Conservation (phyloP, 2,797 vertebrate species). For the Diceros bicornis region DNA sequence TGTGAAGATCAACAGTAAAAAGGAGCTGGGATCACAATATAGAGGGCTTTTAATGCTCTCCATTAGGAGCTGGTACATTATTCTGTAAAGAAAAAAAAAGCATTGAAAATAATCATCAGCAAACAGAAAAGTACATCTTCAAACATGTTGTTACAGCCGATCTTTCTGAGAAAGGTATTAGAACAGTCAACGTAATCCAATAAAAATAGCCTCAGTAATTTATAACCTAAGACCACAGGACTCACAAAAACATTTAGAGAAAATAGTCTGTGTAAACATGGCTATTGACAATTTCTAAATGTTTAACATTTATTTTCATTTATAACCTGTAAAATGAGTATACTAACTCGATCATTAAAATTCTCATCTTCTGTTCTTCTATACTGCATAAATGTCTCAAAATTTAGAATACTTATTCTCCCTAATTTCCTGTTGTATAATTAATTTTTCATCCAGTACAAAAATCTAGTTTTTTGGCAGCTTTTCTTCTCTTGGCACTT, state of each 20-base stretch:
- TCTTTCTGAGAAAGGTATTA: background rate
- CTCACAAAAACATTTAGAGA: background rate
- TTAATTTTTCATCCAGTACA: slow-evolving; percentile 5
- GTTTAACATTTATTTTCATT: background rate
- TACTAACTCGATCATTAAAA: background rate
- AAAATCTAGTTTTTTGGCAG: background rate
- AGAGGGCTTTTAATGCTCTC: background rate
- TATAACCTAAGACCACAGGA: background rate
- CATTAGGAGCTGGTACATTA: background rate
- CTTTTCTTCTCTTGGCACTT: background rate
- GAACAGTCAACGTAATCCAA: background rate
- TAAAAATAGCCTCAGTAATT: background rate
- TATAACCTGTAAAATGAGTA: background rate
- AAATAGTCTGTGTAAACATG: background rate
- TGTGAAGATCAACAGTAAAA: background rate
- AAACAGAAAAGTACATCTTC: background rate
- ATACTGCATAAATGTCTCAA: background rate
- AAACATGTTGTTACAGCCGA: background rate
- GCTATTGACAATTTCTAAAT: background rate
- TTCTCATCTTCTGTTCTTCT: background rate
- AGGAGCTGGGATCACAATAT: background rate
- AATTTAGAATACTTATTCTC: slow-evolving; percentile 22
- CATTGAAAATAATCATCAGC: background rate
- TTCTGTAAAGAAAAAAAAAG: background rate
- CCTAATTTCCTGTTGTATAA: background rate